Conservation (phyloP, 2,888 invertebrate genomes). For the Drosophila multiciliata region DNA sequence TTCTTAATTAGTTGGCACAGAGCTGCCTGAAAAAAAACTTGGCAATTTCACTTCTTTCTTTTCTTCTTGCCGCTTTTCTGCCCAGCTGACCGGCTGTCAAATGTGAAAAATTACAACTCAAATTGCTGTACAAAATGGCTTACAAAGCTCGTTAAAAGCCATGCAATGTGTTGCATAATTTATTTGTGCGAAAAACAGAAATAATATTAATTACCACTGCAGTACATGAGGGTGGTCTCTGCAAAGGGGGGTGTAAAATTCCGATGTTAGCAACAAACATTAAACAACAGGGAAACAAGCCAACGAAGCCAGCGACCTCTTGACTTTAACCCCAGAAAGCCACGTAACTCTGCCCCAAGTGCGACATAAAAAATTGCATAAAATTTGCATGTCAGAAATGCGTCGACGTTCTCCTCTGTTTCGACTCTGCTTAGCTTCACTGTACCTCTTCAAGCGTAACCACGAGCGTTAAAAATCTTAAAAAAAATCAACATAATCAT, state of each 20-base stretch:
- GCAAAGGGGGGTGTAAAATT: slow-evolving; percentile 21
- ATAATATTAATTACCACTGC: slow-evolving; percentile 79
- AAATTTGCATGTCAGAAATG: slow-evolving; percentile 79
- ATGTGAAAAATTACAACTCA: slow-evolving; percentile 78
- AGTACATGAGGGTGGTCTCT: slow-evolving; percentile 11
- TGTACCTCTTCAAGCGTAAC: slow-evolving; percentile 50
- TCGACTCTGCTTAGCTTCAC: slow-evolving; percentile 34
- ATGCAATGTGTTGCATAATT: slow-evolving; percentile 76
- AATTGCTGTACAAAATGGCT: slow-evolving; percentile 78
- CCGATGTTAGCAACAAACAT: slow-evolving; percentile 43
- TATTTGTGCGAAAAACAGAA: slow-evolving; percentile 78
- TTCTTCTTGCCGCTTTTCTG: background rate
- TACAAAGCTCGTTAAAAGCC: slow-evolving; percentile 77
- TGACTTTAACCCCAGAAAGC: slow-evolving; percentile 36
- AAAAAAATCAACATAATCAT: slow-evolving; percentile 80
- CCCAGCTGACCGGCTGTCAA: slow-evolving; percentile 67
- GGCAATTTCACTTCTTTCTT: slow-evolving; percentile 12
- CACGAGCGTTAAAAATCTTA: slow-evolving; percentile 60
- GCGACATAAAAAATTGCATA: slow-evolving; percentile 60
- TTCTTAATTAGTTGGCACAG: slow-evolving; percentile 75
- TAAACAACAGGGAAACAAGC: slow-evolving; percentile 7
- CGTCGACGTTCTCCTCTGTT: slow-evolving; percentile 49
- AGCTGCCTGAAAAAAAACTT: slow-evolving; percentile 38
- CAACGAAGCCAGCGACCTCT: slow-evolving; percentile 23
- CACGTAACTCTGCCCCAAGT: slow-evolving; percentile 39